Conservation (phyloP, 2,797 vertebrate species). For the Myripristis jacobus region DNA sequence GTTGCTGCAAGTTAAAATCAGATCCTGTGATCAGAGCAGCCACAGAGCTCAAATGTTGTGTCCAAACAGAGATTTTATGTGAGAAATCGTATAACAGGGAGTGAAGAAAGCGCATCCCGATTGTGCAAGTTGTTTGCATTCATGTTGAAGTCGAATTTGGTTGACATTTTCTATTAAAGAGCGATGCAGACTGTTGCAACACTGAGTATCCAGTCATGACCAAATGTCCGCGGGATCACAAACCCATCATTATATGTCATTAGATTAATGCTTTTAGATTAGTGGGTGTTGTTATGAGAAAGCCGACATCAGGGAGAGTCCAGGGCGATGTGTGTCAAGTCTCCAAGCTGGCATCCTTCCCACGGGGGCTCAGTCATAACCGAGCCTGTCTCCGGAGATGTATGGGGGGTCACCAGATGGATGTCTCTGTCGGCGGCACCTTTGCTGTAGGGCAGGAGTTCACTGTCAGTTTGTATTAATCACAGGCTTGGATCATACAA, state of each 20-base stretch:
- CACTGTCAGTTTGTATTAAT: conserved; percentile 77
- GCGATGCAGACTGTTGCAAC: not conserved
- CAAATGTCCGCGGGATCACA: too few relatives aligned
- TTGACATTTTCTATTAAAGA: not conserved
- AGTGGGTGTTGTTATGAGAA: conserved; percentile 33
- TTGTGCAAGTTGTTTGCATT: conserved; percentile 28
- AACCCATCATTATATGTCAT: too few relatives aligned
- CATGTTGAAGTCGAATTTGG: conserved; percentile 15
- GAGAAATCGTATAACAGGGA: not conserved
- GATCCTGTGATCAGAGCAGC: not conserved
- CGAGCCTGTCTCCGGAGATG: conserved; percentile 57
- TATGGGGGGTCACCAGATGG: conserved; percentile 77
- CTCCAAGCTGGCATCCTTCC: conserved; percentile 78
- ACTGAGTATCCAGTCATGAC: not conserved
- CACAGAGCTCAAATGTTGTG: not conserved
- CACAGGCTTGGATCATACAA: conserved; percentile 58
- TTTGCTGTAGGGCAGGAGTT: conserved; percentile 76
- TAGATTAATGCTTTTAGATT: not conserved
- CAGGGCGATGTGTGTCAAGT: conserved; percentile 58
- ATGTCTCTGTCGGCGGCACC: conserved; percentile 64
- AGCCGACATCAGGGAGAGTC: conserved; percentile 41
- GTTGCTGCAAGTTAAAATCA: conserved; percentile 53
- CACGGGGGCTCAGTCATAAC: conserved; percentile 69
- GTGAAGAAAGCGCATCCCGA: not conserved
- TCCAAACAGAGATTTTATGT: not conserved